phyloP scores from a whole-genome alignment of 2,888 invertebrate species.

The Stegophylla sp. region DNA sequence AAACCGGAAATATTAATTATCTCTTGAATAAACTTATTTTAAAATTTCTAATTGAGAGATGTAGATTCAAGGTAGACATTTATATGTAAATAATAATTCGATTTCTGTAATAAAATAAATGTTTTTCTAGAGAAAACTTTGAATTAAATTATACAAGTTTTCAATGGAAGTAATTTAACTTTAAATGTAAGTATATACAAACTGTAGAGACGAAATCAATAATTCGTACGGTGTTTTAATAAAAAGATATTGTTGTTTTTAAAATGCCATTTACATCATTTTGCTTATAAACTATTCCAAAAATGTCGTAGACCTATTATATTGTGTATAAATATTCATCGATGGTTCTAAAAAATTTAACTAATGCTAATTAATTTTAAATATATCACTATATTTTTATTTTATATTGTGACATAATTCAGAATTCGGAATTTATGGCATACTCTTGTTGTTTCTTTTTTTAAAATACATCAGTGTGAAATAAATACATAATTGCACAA shows the following conservation, averaged over 20 bases:
- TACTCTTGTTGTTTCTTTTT: too few species aligned
- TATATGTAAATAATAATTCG: neutral
- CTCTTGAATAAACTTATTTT: neutral
- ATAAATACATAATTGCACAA: too few species aligned
- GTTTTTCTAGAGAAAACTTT: neutral
- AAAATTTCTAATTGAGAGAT: conserved; percentile 8
- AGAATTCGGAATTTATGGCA: too few species aligned
- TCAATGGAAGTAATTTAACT: neutral
- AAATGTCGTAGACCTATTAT: too few species aligned
- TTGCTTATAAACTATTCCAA: too few species aligned
- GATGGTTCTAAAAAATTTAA: too few species aligned
- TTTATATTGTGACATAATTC: too few species aligned
- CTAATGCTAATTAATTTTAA: too few species aligned
- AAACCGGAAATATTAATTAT: neutral
- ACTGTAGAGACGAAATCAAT: neutral
- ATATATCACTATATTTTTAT: too few species aligned
- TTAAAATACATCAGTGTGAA: too few species aligned
- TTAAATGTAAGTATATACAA: neutral
- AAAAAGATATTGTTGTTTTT: neutral
- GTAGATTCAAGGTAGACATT: neutral
- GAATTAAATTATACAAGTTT: neutral
- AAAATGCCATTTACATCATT: neutral
- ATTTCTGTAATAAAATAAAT: neutral
- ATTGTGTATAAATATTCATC: too few species aligned
- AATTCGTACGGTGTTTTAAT: neutral